Percentiles rank a stretch among this genome's conserved stretches.
Conservation (phyloP, 1,140 invertebrate genomes). For the Papilio aristodemus region DNA sequence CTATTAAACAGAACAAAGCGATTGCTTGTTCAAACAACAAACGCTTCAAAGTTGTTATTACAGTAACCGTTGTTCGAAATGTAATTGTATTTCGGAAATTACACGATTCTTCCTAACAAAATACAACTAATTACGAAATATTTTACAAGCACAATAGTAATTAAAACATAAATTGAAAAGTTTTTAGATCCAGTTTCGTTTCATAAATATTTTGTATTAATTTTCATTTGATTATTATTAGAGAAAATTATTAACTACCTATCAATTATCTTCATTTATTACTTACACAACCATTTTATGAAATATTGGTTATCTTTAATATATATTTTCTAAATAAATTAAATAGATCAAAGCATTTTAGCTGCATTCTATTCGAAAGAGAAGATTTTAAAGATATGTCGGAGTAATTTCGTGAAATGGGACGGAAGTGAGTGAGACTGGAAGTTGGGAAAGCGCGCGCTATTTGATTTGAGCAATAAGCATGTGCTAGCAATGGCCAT, state of each 20-base stretch:
- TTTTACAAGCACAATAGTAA: not conserved
- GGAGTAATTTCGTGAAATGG: too few species aligned
- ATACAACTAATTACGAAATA: constrained; percentile 13
- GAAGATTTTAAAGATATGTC: too few species aligned
- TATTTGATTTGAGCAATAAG: too few species aligned
- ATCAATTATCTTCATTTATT: too few species aligned
- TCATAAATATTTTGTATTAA: not conserved
- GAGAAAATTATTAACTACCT: not conserved
- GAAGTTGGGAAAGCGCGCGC: too few species aligned
- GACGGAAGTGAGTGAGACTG: too few species aligned
- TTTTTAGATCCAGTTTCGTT: not conserved
- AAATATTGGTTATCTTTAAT: not conserved
- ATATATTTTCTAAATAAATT: too few species aligned
- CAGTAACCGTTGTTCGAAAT: not conserved
- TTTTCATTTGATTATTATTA: not conserved
- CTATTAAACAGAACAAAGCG: constrained; percentile 12
- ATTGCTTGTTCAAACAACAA: constrained; percentile 7
- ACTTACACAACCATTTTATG: not conserved
- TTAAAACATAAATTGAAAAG: not conserved
- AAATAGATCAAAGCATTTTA: too few species aligned
- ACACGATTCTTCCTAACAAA: constrained; percentile 4
- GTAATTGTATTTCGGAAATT: constrained; percentile 10
- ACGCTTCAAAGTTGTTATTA: constrained; percentile 17
- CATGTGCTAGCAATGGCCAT: too few species aligned
- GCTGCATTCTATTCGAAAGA: too few species aligned